Evolutionary conservation across 1,140 invertebrate genomes (phyloP).

Genomic region (Aphelenchoides besseyi): DNA sequence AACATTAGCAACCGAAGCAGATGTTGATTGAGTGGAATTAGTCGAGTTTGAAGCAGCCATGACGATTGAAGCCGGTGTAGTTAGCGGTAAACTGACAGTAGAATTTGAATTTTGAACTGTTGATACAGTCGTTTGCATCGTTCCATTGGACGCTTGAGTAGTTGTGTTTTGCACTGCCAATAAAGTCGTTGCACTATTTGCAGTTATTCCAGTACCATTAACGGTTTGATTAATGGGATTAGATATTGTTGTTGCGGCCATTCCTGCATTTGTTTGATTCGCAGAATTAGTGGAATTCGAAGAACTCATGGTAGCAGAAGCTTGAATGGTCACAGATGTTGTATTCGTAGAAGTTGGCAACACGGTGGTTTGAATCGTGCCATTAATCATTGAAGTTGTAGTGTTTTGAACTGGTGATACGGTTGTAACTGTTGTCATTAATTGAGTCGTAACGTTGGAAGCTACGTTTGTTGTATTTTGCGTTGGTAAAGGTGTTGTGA

Average conservation of each 20-base stretch:
- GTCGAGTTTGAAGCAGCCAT: background rate
- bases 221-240: no score
- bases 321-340: background rate
- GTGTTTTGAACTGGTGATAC: background rate
- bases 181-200: no score
- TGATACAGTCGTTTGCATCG: slow-evolving; percentile 11
- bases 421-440: no score
- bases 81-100: background rate
- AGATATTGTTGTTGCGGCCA: no score
- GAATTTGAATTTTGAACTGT: slow-evolving; percentile 2
- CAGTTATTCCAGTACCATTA: no score
- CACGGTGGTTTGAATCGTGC: no score
- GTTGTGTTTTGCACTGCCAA: no score
- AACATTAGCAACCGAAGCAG: background rate
- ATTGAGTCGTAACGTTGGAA: no score
- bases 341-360: background rate
- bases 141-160: background rate
- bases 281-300: background rate
- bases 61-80: background rate
- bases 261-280: no score
- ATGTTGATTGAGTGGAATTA: background rate
- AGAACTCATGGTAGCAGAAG: background rate
- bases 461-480: no score
- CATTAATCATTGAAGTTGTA: background rate
- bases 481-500: no score